Evolutionary conservation across 2,797 vertebrate species (phyloP).

Genomic region (Semotilus atromaculatus): DNA sequence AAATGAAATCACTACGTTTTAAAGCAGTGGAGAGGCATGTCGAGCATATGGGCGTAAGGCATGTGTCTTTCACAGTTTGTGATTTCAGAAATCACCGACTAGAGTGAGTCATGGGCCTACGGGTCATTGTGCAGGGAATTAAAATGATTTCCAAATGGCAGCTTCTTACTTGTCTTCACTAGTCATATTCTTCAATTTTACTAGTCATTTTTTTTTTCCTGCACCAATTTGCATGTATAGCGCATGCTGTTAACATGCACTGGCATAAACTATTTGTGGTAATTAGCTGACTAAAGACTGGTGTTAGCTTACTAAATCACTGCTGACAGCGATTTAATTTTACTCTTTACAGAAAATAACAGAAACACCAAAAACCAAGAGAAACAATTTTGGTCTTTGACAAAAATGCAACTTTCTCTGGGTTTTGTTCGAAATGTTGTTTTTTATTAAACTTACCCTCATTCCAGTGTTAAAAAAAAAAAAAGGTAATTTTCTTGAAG

Average conservation of each 20-base stretch:
- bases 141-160: conserved; percentile 24
- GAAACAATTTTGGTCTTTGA: background rate
- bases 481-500: no score
- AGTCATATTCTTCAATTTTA: background rate
- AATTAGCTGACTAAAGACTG: conserved; percentile 44
- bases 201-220: conserved; percentile 1
- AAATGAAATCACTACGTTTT: conserved; percentile 52
- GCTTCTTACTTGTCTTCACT: conserved; percentile 12
- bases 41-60: conserved; percentile 29
- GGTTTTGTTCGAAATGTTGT: background rate
- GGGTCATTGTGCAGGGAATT: conserved; percentile 44
- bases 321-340: conserved; percentile 36
- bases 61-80: conserved; percentile 41
- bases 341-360: background rate
- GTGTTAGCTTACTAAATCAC: conserved; percentile 36
- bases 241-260: background rate
- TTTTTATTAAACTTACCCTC: background rate
- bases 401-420: background rate
- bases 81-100: conserved; percentile 21
- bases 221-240: conserved; percentile 12
- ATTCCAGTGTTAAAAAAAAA: background rate
- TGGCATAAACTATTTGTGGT: conserved; percentile 8
- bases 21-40: conserved; percentile 35
- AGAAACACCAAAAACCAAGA: conserved; percentile 8
- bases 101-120: conserved; percentile 30